Percentiles rank a stretch among this genome's conserved stretches.
phyloP scores from a whole-genome alignment of 2,113 vertebrate genomes.

The Symphodus melops region DNA sequence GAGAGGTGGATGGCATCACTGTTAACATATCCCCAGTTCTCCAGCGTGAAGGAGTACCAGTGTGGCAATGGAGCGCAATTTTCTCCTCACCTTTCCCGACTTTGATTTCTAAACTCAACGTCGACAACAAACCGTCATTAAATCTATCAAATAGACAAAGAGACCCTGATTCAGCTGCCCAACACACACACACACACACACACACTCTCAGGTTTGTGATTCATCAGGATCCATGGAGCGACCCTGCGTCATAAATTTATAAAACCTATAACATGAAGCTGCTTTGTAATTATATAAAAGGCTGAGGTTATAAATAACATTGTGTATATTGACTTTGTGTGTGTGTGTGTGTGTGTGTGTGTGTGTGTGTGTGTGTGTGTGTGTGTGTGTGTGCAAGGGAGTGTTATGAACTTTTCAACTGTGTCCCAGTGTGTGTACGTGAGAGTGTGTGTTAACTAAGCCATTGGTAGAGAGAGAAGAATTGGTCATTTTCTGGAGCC shows the following conservation, averaged over 20 bases:
- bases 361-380: constrained; percentile 17
- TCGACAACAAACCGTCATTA: background rate
- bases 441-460: constrained; percentile 21
- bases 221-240: background rate
- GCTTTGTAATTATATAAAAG: constrained; percentile 48
- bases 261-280: constrained; percentile 34
- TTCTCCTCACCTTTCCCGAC: background rate
- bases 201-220: background rate
- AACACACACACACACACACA: background rate
- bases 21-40: background rate
- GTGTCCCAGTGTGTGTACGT: constrained; percentile 6
- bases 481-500: constrained; percentile 62
- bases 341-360: constrained; percentile 8
- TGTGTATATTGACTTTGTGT: constrained; percentile 12
- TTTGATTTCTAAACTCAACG: background rate
- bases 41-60: background rate
- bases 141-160: background rate
- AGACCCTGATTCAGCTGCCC: background rate
- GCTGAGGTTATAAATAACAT: constrained; percentile 25
- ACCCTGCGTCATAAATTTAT: constrained; percentile 14
- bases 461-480: constrained; percentile 12
- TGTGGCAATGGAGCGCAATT: background rate
- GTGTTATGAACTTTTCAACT: constrained; percentile 59
- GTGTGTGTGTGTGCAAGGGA: constrained; percentile 7
- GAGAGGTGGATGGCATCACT: background rate